Conservation (phyloP, 1,140 invertebrate genomes). For the Heliothis subflexa region DNA sequence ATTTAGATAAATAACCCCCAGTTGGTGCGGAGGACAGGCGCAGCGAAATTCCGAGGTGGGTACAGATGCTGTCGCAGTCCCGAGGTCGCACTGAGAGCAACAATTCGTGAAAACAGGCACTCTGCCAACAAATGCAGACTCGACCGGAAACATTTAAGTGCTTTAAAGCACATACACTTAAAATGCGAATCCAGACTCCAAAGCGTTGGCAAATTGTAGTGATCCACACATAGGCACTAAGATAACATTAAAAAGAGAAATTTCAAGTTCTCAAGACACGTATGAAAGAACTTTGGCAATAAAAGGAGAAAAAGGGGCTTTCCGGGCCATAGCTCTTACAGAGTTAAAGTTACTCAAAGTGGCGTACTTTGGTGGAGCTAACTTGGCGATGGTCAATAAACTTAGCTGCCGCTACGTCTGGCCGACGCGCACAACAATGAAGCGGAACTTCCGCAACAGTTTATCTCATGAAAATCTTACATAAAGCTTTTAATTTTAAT, state of each 20-base stretch:
- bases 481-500: conserved; percentile 53
- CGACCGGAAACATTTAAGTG: conserved; percentile 57
- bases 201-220: conserved; percentile 18
- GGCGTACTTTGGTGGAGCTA: conserved; percentile 65
- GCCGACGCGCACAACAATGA: conserved; percentile 69
- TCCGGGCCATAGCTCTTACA: conserved; percentile 72
- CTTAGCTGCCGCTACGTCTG: conserved; percentile 63
- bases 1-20: conserved; percentile 54
- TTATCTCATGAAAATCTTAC: conserved; percentile 58
- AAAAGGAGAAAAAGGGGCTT: conserved; percentile 78
- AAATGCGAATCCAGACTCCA: conserved; percentile 41
- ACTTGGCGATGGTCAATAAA: conserved; percentile 77
- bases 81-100: conserved; percentile 52
- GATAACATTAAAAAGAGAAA: conserved; percentile 58
- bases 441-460: conserved; percentile 58
- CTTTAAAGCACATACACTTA: conserved; percentile 23
- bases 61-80: conserved; percentile 48
- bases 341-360: conserved; percentile 79
- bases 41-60: conserved; percentile 55
- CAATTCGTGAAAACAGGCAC: conserved; percentile 61
- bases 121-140: conserved; percentile 60
- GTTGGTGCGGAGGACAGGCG: conserved; percentile 52
- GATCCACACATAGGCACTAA: conserved; percentile 21
- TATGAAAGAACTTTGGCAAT: conserved; percentile 80
- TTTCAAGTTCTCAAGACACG: conserved; percentile 67